phyloP scores from a whole-genome alignment of 35 echinoderm and acorn worm species.

The Lytechinus variegatus region DNA sequence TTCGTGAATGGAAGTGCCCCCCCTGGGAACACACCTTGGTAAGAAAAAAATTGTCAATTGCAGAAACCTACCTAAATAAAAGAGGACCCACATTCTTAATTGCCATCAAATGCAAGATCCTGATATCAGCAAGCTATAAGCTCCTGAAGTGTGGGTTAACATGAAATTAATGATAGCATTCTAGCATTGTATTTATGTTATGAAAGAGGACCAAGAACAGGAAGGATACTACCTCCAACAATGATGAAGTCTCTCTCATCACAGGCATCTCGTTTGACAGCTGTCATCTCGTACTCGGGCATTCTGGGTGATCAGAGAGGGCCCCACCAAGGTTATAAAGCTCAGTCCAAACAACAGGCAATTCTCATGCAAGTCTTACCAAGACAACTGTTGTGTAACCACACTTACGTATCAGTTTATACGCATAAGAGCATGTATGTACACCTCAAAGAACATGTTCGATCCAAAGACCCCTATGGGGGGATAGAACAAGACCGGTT shows the following conservation, averaged over 20 bases:
- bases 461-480: background rate
- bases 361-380: background rate
- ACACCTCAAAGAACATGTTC: background rate
- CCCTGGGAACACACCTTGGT: no score
- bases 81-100: no score
- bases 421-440: background rate
- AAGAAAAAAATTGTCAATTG: no score
- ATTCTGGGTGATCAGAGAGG: slow-evolving; percentile 24
- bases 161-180: no score
- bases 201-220: background rate
- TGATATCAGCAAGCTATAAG: no score
- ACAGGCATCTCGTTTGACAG: slow-evolving; percentile 17
- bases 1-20: no score
- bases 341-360: background rate
- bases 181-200: no score
- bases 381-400: background rate
- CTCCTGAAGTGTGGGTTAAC: no score
- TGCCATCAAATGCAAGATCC: no score
- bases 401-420: background rate
- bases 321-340: background rate
- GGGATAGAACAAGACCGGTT: background rate
- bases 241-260: slow-evolving; percentile 42
- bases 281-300: slow-evolving; percentile 47
- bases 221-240: slow-evolving; percentile 28
- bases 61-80: no score